Evolutionary conservation across 2,113 vertebrate genomes (phyloP), one percentile per base, ranked within the genome.

Genomic region (Plestiodon gilberti): DNA sequence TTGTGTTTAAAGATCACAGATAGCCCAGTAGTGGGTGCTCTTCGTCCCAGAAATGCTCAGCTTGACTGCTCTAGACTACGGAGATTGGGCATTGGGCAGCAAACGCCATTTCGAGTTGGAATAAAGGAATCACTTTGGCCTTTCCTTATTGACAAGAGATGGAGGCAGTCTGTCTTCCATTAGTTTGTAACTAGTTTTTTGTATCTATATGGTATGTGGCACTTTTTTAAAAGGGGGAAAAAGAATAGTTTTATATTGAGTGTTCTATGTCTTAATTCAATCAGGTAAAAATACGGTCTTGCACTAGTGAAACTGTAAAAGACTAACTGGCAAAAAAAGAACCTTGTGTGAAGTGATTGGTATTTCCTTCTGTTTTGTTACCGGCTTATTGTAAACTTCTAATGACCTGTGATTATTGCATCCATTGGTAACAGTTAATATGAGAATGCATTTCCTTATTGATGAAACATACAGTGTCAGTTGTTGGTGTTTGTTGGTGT

Each of bases 121-220:
- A 97, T 99, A 89, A 96, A 90, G 22, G 98, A 99, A 79, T 98
- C 97, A 9, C 97, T 99, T 89, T 99, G 98, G 99, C 99, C 99
- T 43, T 99, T 99, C 93, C 98, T 98, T 8, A 95, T 97, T 0
- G 98, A 99, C 94, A 99, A 99, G 93, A 97, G 97, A 93, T 99
- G 98, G 98, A 97, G 98, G 88, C 99, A 99, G 93, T 99, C 98
- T 0, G 98, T 99, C 83, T 99, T 99, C 94, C 99, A 98, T 94
- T 98, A 97, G 94, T 92, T 95, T 93, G 70, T 92, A 92, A 84
- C 80, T 93, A 93, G n/a, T n/a, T 93, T 95, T 94, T 94, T 94
- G 80, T 93, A 89, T 67, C 94, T 93, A 81, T 94, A 94, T 85
- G 87, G 89, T 95, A 91, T 94, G 93, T 93, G 94, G 95, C 96